Conservation (phyloP, 2,113 vertebrate genomes). For the Elephas maximus region DNA sequence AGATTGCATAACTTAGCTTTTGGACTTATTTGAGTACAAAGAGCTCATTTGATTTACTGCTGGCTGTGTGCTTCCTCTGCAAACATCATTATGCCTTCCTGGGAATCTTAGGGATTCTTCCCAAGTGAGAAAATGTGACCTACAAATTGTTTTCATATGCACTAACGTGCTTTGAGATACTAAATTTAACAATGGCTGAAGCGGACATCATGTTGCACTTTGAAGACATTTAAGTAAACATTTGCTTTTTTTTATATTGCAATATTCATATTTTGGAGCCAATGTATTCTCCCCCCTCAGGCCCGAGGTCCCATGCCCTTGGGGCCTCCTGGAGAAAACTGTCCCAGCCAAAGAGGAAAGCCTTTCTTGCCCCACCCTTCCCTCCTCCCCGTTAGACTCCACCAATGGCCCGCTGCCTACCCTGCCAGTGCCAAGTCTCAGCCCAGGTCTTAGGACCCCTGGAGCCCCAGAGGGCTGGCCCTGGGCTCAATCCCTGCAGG, state of each 20-base stretch:
- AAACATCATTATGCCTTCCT: not conserved
- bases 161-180: not conserved
- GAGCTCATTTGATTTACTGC: not conserved
- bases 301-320: not conserved
- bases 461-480: not conserved
- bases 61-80: not conserved
- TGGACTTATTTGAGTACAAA: not conserved
- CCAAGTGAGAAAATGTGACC: conserved; percentile 58
- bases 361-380: not conserved
- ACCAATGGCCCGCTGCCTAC: not conserved
- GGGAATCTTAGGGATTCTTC: conserved; percentile 23
- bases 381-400: accelerated
- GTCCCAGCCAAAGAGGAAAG: not conserved
- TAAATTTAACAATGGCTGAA: conserved; percentile 3
- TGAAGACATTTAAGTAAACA: conserved; percentile 22
- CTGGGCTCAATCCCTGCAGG: not conserved
- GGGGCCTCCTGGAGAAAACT: not conserved
- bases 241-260: not conserved
- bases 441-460: not conserved
- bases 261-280: not conserved
- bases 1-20: conserved; percentile 2
- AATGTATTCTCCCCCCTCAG: not conserved
- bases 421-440: not conserved
- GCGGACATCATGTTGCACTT: not conserved
- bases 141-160: not conserved